Base-by-base conservation (phyloP, 2,888 invertebrate species). In the Heliconius sara region DNA sequence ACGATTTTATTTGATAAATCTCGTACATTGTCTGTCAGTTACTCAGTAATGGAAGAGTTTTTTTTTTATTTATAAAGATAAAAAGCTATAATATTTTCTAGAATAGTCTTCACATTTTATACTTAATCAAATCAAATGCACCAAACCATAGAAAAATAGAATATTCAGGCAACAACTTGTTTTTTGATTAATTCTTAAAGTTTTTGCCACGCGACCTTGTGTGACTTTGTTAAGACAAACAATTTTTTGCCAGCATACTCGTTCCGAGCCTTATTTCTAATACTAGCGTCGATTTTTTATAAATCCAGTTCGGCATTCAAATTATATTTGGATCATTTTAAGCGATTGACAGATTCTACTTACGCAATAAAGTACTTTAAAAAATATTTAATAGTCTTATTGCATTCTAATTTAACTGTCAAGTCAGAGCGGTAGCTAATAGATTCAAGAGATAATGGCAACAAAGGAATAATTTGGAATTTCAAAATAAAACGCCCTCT, bases 191-290 rank as follows among this genome's bases (percentile, higher is more conserved):
- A 77, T 77, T 74, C 67, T 25, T 70, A 16, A 27, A 73, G 57
- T 81, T 80, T 82, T 78, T 82, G 65, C 63, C 2, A 5, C 25
- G 27, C 79, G 82, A 79, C 82, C 82, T 82, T 81, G 81, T 43
- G 65, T 74, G 78, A 78, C 80, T 78, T 80, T 78, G 80, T 57
- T 66, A 78, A 76, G 76, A 78, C 76, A 80, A 80, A 84, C 84
- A 82, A 79, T 83, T 85, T 83, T 80, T 76, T 77, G 70, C 63
- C 25, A 67, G 83, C 83, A 80, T 60, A 60, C 76, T 76, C 63
- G 79, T 77, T 81, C 60, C 43, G 71, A 75, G 74, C 52, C 57
- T 81, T 77, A 72, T 72, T 78, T 74, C 72, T 77, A 65, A 79
- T 79, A 57, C 39, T 34, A 76, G 60, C 57, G 22, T 65, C 68